Evolutionary conservation across 2,888 invertebrate species (phyloP), one percentile per base, ranked within the genome.

Genomic region (Escarpia spicata): DNA sequence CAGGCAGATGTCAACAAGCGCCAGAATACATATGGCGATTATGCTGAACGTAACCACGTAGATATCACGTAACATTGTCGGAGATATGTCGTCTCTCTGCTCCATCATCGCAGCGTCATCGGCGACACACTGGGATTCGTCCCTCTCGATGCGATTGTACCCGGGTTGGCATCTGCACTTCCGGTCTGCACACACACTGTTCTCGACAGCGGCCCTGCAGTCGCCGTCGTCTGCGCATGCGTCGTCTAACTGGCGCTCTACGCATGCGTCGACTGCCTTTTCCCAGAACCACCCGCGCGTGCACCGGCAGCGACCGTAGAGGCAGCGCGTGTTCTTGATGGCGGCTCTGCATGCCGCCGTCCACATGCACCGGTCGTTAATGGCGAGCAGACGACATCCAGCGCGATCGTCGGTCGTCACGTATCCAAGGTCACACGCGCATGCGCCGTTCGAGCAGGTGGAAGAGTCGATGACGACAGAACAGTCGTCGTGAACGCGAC

Each of bases 361-460:
- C 43, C 43, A 44, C 6, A 43, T 26, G 91, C 91, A 91, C 37
- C 15, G 43, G 91, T 91, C 91, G 91, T 44, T 44, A 37, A 91
- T 31, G 91, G 19, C 44, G 91, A 43, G 91, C 91, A 91, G 91
- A n/a, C 44, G 43, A 44, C 91, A 91, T 43, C 44, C 43, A 19
- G 91, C 31, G 19, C 43, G 37, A 37, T 91, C 91, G 37, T 43
- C 43, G 91, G 91, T 44, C 15, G 44, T 8, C 91, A 91, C 44
- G 91, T 91, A 91, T 1, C 91, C 91, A 31, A 44, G 91, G 37
- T 91, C 91, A 43, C 91, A 91, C 91, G 44, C 91, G 91, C 91
- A 91, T 44, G 91, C 91, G 91, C 91, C 43, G 43, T 43, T 44
- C 91, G 91, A 43, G 1, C 91, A 91, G 91, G 43, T 91, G 91